A percentile compares a stretch with the other conserved stretches of the same genome.
These are phyloP conservation scores for Caenorhabditis wallacei DNA, from an alignment of 2,888 invertebrate genomes.

Conservation along the genomic window DNA sequence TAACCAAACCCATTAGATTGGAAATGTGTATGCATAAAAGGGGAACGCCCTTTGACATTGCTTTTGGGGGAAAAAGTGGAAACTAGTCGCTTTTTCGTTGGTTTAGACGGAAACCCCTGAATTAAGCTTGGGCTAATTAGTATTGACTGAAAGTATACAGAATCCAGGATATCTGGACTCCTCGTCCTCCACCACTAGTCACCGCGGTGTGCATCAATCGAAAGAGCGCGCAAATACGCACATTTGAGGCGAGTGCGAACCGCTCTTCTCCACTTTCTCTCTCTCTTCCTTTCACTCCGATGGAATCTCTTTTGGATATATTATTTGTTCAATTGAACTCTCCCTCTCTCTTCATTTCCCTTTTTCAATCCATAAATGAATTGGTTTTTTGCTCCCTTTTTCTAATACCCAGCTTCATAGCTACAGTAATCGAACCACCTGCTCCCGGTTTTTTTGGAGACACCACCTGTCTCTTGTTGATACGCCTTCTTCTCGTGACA, in stretches of 20 bases:
- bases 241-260: conserved; percentile 49
- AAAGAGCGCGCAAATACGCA: conserved; percentile 58
- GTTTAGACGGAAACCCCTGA: too few species aligned
- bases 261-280: conserved; percentile 22
- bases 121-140: too few species aligned
- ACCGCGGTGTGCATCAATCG: conserved; percentile 30
- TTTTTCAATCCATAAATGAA: not conserved
- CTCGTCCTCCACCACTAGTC: not conserved
- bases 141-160: too few species aligned
- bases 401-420: too few species aligned
- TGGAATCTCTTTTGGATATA: conserved; percentile 28
- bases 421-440: too few species aligned
- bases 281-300: not conserved
- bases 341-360: not conserved
- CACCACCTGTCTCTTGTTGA: too few species aligned
- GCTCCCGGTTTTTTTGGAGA: too few species aligned
- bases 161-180: too few species aligned
- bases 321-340: conserved; percentile 55
- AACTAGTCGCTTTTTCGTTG: too few species aligned
- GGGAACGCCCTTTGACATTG: not conserved
- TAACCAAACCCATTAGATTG: not conserved
- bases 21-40: too few species aligned
- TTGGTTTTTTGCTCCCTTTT: not conserved
- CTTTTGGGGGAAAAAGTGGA: too few species aligned
- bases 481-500: too few species aligned